Percentiles rank a stretch among this genome's conserved stretches.
phyloP scores from a whole-genome alignment of 2,888 invertebrate species.

The Ichneumoninae sp. region DNA sequence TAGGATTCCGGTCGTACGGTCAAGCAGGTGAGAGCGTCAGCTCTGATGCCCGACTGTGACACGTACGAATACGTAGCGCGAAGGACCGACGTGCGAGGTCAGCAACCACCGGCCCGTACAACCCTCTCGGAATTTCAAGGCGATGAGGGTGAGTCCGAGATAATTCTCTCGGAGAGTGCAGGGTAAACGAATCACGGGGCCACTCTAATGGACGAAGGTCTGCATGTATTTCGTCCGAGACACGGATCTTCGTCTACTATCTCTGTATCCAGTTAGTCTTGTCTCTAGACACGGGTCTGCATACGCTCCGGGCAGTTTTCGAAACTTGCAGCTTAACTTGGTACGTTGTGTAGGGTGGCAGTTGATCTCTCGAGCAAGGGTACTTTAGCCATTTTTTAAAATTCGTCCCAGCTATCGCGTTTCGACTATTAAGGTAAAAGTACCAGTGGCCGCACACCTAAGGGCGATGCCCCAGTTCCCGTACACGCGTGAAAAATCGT shows the following conservation, averaged over 20 bases:
- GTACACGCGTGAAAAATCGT: too few relatives aligned
- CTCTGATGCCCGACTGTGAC: not conserved
- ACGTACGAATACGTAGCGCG: slow-evolving; percentile 13
- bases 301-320: not conserved
- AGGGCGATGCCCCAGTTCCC: too few relatives aligned
- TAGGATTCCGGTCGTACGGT: not conserved
- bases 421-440: not conserved
- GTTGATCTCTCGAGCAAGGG: not conserved
- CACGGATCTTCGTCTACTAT: slow-evolving; percentile 31
- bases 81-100: slow-evolving; percentile 26
- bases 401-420: not conserved
- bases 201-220: slow-evolving; percentile 46
- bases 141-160: slow-evolving; percentile 5
- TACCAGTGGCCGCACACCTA: too few relatives aligned
- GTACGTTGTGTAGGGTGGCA: not conserved
- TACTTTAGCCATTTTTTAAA: not conserved
- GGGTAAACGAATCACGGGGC: slow-evolving; percentile 47
- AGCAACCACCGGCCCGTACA: slow-evolving; percentile 12
- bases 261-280: not conserved
- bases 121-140: slow-evolving; percentile 20
- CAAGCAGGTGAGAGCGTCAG: not conserved
- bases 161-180: slow-evolving; percentile 20
- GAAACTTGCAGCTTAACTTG: not conserved
- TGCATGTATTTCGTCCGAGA: slow-evolving; percentile 10
- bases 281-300: not conserved